Conservation (phyloP, 2,797 vertebrate genomes). For the Cossypha polioptera region DNA sequence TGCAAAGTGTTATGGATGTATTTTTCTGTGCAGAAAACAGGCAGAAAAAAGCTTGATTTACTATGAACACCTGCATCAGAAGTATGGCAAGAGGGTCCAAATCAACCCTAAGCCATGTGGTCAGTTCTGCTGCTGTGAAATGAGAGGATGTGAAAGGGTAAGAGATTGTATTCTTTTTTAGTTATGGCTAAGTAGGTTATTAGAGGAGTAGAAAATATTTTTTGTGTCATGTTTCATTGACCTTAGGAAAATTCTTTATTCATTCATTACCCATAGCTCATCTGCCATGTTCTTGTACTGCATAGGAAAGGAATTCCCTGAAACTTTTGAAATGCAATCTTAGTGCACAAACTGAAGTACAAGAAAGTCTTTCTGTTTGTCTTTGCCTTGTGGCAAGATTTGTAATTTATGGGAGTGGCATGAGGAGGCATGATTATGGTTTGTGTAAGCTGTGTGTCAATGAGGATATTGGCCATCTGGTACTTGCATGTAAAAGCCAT, state of each 20-base stretch:
- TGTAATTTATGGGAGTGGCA: not conserved
- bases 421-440: not conserved
- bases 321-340: not conserved
- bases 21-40: constrained; percentile 77
- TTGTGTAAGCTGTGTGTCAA: not conserved
- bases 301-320: not conserved
- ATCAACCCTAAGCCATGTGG: constrained; percentile 85
- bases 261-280: not conserved
- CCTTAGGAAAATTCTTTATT: not conserved
- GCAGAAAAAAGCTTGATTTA: constrained; percentile 88
- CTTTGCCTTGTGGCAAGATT: not conserved
- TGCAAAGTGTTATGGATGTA: not conserved
- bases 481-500: not conserved
- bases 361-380: not conserved
- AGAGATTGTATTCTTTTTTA: not conserved
- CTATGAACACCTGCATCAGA: constrained; percentile 78
- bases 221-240: not conserved
- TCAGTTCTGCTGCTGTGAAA: constrained; percentile 84
- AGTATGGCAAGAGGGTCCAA: constrained; percentile 70
- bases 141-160: constrained; percentile 76
- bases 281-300: not conserved
- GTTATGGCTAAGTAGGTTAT: not conserved
- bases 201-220: not conserved
- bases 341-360: not conserved
- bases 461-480: not conserved